Conservation (phyloP, 2,113 vertebrate genomes). For the Lagenorhynchus albirostris region DNA sequence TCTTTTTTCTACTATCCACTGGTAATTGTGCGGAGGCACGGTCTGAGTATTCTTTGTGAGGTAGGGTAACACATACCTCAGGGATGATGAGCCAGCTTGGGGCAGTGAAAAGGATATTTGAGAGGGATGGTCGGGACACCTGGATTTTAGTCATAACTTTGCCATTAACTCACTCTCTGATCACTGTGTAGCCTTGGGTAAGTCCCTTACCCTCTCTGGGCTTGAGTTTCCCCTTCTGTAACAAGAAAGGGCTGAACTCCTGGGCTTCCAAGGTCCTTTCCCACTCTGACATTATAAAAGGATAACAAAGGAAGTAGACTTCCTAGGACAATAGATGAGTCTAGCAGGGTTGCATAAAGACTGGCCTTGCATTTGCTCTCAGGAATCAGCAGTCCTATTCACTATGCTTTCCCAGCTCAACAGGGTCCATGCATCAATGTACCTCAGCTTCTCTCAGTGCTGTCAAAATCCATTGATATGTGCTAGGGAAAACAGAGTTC, state of each 20-base stretch:
- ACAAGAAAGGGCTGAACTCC: neutral
- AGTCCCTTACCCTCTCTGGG: neutral
- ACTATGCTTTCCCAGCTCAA: neutral
- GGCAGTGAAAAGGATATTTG: neutral
- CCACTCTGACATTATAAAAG: neutral
- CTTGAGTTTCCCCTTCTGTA: neutral
- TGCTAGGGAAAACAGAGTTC: neutral
- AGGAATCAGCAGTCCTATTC: neutral
- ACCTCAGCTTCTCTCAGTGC: conserved; percentile 39
- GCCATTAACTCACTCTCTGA: neutral
- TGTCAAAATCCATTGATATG: neutral
- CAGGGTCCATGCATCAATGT: neutral
- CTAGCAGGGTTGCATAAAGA: neutral
- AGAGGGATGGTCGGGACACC: neutral
- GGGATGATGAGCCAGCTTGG: neutral
- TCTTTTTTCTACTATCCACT: neutral
- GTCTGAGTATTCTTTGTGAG: neutral
- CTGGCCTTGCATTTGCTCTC: conserved; percentile 9
- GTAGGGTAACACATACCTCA: neutral
- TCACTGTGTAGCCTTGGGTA: neutral
- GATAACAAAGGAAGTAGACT: conserved; percentile 15
- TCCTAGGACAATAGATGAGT: neutral
- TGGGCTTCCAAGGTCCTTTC: conserved; percentile 47
- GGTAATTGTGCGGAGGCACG: neutral
- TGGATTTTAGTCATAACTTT: neutral